phyloP scores from a whole-genome alignment of 2,113 vertebrate genomes.

The Tupaia tana region DNA sequence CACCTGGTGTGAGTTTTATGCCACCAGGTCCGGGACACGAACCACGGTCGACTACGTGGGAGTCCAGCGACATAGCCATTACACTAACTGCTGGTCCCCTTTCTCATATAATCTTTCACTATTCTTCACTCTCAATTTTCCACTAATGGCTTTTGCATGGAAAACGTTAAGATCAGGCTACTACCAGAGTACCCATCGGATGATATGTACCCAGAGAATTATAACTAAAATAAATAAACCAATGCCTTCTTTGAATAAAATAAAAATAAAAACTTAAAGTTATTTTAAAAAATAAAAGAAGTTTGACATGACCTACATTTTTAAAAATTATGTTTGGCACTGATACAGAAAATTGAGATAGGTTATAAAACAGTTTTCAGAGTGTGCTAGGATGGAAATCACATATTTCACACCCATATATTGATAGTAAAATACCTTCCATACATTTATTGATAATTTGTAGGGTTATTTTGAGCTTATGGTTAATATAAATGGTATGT shows the following conservation, averaged over 20 bases:
- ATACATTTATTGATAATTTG: background rate
- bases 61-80: too few relatives aligned
- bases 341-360: background rate
- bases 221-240: background rate
- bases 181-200: background rate
- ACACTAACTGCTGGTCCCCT: too few relatives aligned
- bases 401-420: background rate
- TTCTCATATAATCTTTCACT: background rate
- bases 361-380: background rate
- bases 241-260: conserved; percentile 11
- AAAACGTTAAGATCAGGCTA: conserved; percentile 8
- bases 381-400: background rate
- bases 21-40: too few relatives aligned
- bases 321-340: background rate
- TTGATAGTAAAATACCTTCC: background rate
- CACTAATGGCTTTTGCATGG: background rate
- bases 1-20: too few relatives aligned
- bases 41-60: too few relatives aligned
- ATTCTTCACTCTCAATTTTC: background rate
- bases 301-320: background rate
- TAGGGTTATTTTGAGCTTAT: background rate
- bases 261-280: background rate
- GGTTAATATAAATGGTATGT: background rate
- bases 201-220: conserved; percentile 20
- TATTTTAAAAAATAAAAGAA: conserved; percentile 30